phyloP scores from a whole-genome alignment of 2,888 invertebrate species.

The Drosophila sordidula region DNA sequence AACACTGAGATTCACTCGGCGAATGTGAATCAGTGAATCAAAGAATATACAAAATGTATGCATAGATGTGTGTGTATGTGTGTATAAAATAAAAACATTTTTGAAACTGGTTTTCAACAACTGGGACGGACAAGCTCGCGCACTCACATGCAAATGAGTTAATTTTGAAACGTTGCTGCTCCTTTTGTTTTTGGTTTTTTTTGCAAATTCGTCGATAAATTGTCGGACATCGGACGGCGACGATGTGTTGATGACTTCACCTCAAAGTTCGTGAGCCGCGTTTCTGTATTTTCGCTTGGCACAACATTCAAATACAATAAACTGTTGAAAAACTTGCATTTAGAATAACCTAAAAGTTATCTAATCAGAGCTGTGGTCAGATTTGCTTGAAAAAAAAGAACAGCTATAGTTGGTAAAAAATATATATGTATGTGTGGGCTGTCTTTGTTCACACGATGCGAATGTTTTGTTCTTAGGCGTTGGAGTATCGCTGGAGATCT shows the following conservation, averaged over 20 bases:
- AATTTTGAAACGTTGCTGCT: conserved; percentile 64
- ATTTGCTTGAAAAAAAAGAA: background rate
- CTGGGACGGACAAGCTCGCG: conserved; percentile 43
- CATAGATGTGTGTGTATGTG: conserved; percentile 2
- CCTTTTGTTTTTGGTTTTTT: conserved; percentile 31
- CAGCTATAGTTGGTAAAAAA: background rate
- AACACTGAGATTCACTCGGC: conserved; percentile 36
- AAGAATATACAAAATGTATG: conserved; percentile 32
- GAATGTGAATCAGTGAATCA: conserved; percentile 44
- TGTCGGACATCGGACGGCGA: conserved; percentile 34
- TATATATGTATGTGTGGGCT: conserved; percentile 15
- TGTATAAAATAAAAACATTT: conserved; percentile 18
- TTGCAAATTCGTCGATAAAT: conserved; percentile 64
- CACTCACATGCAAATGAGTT: conserved; percentile 72
- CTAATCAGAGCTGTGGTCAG: background rate
- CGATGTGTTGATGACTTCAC: conserved; percentile 71
- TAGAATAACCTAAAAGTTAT: conserved; percentile 12
- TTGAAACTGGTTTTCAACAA: conserved; percentile 66
- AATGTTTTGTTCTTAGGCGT: conserved; percentile 37
- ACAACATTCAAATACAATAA: conserved; percentile 13
- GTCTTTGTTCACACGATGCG: conserved; percentile 12
- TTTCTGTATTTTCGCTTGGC: conserved; percentile 26
- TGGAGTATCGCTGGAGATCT: conserved; percentile 27
- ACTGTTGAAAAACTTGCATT: conserved; percentile 7
- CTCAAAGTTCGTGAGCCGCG: conserved; percentile 55